These are phyloP conservation scores for Ateles fusciceps DNA, from an alignment of 2,797 vertebrate genomes.

Conservation along the genomic window DNA sequence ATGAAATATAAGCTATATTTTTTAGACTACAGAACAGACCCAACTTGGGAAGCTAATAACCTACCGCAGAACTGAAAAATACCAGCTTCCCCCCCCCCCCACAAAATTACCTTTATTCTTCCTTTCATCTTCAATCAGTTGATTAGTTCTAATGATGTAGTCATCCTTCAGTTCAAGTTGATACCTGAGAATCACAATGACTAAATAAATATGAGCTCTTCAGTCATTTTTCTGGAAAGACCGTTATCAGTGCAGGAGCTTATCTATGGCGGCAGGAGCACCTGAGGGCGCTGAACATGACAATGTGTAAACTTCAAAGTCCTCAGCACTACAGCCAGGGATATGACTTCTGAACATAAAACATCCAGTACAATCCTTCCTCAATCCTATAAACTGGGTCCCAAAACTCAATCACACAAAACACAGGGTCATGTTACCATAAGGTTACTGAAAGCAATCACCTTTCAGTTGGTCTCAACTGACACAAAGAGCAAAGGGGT, in stretches of 20 bases:
- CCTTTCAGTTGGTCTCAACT: not conserved
- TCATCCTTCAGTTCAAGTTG: slow-evolving; percentile 93
- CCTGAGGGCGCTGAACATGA: not conserved
- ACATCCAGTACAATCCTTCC: not conserved
- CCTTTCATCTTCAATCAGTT: slow-evolving; percentile 89
- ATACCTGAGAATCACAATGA: slow-evolving; percentile 84
- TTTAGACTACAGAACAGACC: not conserved
- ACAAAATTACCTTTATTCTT: slow-evolving; percentile 88
- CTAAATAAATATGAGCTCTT: not conserved
- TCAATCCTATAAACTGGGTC: not conserved
- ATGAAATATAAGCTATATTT: not conserved
- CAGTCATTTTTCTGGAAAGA: not conserved
- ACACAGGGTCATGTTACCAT: not conserved
- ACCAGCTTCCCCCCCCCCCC: not conserved
- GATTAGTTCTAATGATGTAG: slow-evolving; percentile 88
- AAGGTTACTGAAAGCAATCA: not conserved
- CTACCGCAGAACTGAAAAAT: not conserved
- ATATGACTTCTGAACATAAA: not conserved
- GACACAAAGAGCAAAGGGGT: not conserved
- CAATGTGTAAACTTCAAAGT: not conserved
- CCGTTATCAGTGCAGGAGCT: not conserved
- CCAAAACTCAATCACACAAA: slow-evolving; percentile 4
- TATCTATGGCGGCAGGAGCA: not conserved
- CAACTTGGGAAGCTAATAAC: not conserved
- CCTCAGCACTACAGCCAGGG: not conserved